Conservation (phyloP, 2,113 vertebrate species). For the Thunnus thynnus region DNA sequence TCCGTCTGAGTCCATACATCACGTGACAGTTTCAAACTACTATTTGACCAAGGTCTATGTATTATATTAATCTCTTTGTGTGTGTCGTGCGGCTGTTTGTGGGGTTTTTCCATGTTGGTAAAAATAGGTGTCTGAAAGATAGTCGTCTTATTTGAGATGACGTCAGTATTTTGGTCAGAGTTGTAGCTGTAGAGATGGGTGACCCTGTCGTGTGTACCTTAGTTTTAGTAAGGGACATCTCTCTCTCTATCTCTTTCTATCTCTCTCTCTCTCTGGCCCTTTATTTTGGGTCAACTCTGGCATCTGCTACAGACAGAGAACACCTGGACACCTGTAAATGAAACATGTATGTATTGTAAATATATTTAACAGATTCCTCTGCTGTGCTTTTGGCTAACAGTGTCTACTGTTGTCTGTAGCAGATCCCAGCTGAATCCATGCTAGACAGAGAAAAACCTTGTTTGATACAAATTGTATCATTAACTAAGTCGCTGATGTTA, state of each 20-base stretch:
- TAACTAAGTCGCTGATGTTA: constrained; percentile 92
- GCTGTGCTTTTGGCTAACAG: constrained; percentile 30
- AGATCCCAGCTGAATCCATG: constrained; percentile 87
- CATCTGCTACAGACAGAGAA: constrained; percentile 71
- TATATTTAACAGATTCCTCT: constrained; percentile 70
- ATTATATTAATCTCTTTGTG: constrained; percentile 25
- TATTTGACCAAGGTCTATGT: constrained; percentile 14
- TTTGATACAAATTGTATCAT: constrained; percentile 99
- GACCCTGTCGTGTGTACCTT: constrained; percentile 88
- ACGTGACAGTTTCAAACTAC: constrained; percentile 11
- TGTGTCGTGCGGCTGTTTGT: constrained; percentile 48
- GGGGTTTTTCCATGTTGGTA: constrained; percentile 50
- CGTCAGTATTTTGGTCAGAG: constrained; percentile 85
- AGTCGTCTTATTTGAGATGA: constrained; percentile 70
- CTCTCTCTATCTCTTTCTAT: constrained; percentile 79
- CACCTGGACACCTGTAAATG: neutral
- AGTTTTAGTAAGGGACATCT: constrained; percentile 97
- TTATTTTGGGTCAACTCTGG: constrained; percentile 65
- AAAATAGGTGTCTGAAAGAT: constrained; percentile 74
- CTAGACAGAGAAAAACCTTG: constrained; percentile 93
- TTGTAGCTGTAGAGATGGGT: constrained; percentile 90
- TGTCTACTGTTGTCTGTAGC: constrained; percentile 65
- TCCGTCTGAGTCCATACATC: neutral
- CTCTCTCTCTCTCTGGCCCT: constrained; percentile 63
- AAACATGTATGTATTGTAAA: constrained; percentile 64